These are phyloP conservation scores for Drosophila truncata DNA, from an alignment of 1,140 invertebrate genomes.

Conservation along the genomic window DNA sequence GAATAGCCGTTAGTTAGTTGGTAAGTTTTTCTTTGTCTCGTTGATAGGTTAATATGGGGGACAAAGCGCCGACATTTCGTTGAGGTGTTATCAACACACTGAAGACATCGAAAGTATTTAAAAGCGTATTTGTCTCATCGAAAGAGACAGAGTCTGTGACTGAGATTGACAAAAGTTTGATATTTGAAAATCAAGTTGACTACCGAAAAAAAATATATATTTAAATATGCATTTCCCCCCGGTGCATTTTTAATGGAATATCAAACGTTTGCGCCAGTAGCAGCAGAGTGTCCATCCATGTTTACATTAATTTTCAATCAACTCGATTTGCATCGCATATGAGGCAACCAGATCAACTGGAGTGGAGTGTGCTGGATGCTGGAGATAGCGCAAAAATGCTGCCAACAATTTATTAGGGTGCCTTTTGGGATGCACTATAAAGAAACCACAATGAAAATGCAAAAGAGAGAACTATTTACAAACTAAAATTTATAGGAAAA, in stretches of 20 bases:
- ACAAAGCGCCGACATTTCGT: slow-evolving; percentile 33
- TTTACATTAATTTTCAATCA: slow-evolving; percentile 82
- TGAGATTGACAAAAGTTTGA: slow-evolving; percentile 5
- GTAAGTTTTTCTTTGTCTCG: slow-evolving; percentile 24
- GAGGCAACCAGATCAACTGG: slow-evolving; percentile 24
- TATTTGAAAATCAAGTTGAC: slow-evolving; percentile 60
- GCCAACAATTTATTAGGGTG: slow-evolving; percentile 11
- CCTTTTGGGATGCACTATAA: slow-evolving; percentile 4
- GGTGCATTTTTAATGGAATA: slow-evolving; percentile 31
- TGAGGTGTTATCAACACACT: slow-evolving; percentile 59
- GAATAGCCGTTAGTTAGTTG: slow-evolving; percentile 40
- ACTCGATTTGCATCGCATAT: slow-evolving; percentile 74
- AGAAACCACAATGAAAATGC: not conserved
- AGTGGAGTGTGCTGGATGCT: slow-evolving; percentile 15
- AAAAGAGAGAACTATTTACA: not conserved
- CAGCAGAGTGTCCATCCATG: slow-evolving; percentile 54
- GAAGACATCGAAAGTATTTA: slow-evolving; percentile 61
- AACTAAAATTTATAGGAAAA: not conserved
- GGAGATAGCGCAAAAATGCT: slow-evolving; percentile 15
- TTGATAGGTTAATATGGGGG: slow-evolving; percentile 36
- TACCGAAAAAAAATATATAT: slow-evolving; percentile 55
- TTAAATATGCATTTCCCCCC: not conserved
- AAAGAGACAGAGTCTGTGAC: not conserved
- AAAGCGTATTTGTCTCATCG: slow-evolving; percentile 66
- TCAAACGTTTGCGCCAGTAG: slow-evolving; percentile 45